A percentile compares a stretch with the other conserved stretches of the same genome.
Evolutionary conservation across 1,140 invertebrate species (phyloP).

Genomic region (Pollicipes pollicipes): DNA sequence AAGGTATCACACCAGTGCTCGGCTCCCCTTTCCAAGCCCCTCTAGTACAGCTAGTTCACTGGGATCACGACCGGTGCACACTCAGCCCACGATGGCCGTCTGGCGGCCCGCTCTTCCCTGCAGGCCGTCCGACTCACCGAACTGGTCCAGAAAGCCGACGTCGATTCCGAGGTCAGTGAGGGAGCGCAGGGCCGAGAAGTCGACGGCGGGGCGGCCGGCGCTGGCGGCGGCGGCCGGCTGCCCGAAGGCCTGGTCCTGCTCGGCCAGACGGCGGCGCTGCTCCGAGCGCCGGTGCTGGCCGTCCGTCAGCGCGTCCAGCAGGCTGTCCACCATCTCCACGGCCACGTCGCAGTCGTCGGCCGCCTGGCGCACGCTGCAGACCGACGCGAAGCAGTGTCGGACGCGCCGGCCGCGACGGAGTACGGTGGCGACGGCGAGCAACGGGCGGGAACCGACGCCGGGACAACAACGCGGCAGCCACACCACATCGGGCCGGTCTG

Average conservation of each 20-base stretch:
- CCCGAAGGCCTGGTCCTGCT: conserved; percentile 34
- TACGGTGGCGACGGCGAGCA: too few species aligned
- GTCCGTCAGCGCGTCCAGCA: conserved; percentile 61
- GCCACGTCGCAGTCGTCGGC: conserved; percentile 66
- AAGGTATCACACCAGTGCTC: too few species aligned
- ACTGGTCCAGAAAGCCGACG: conserved; percentile 53
- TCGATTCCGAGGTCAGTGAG: conserved; percentile 66
- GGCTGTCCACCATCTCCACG: conserved; percentile 59
- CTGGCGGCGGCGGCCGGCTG: conserved; percentile 17
- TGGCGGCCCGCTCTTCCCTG: too few species aligned
- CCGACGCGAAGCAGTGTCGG: conserved; percentile 12
- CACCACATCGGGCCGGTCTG: too few species aligned
- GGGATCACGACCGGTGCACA: too few species aligned
- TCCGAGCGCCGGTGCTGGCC: conserved; percentile 66
- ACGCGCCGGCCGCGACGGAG: conserved; percentile 3
- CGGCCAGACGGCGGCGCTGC: conserved; percentile 37
- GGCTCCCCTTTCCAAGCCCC: too few species aligned
- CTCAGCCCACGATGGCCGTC: too few species aligned
- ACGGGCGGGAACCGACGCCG: too few species aligned
- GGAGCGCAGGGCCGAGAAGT: conserved; percentile 50
- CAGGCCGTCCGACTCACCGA: too few species aligned
- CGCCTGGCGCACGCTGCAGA: conserved; percentile 51
- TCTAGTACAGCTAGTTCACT: too few species aligned
- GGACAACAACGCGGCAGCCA: too few species aligned
- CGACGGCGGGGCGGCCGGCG: conserved; percentile 8